phyloP scores from a whole-genome alignment of 1,140 invertebrate species.

The Scaptomyza hsui region DNA sequence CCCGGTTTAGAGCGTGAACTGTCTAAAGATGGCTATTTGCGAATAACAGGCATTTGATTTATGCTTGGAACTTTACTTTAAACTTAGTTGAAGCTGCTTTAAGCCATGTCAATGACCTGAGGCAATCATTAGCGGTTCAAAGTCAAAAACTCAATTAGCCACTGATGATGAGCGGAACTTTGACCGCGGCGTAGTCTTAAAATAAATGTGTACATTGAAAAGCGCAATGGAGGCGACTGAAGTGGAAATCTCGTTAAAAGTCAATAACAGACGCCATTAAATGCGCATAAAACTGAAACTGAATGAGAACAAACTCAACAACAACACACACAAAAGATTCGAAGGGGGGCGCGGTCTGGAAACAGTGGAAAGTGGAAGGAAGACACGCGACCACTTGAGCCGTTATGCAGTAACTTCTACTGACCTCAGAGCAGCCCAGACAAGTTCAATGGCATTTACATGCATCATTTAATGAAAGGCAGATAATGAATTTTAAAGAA shows the following conservation, averaged over 20 bases:
- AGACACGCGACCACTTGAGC: slow-evolving; percentile 74
- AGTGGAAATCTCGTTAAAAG: slow-evolving; percentile 81
- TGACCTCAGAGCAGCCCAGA: slow-evolving; percentile 58
- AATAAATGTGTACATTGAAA: slow-evolving; percentile 38
- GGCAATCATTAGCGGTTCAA: slow-evolving; percentile 56
- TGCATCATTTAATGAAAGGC: slow-evolving; percentile 6
- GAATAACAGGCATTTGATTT: slow-evolving; percentile 51
- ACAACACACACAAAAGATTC: slow-evolving; percentile 7
- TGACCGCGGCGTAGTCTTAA: slow-evolving; percentile 37
- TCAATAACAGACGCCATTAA: slow-evolving; percentile 82
- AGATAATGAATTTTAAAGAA: slow-evolving; percentile 4
- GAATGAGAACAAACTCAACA: slow-evolving; percentile 59
- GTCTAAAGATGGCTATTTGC: slow-evolving; percentile 54
- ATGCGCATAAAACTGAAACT: slow-evolving; percentile 79
- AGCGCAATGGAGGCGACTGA: slow-evolving; percentile 38
- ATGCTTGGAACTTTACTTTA: slow-evolving; percentile 48
- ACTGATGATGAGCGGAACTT: slow-evolving; percentile 21
- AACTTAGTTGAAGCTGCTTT: slow-evolving; percentile 39
- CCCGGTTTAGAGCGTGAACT: slow-evolving; percentile 9
- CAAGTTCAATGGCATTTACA: slow-evolving; percentile 72
- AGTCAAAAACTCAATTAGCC: slow-evolving; percentile 80
- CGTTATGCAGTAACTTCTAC: slow-evolving; percentile 56
- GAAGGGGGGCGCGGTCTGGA: slow-evolving; percentile 9
- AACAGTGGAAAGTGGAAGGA: slow-evolving; percentile 2
- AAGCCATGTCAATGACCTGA: slow-evolving; percentile 61